Base-by-base conservation (phyloP, 2,113 vertebrate genomes). In the Sinocyclocheilus grahami region DNA sequence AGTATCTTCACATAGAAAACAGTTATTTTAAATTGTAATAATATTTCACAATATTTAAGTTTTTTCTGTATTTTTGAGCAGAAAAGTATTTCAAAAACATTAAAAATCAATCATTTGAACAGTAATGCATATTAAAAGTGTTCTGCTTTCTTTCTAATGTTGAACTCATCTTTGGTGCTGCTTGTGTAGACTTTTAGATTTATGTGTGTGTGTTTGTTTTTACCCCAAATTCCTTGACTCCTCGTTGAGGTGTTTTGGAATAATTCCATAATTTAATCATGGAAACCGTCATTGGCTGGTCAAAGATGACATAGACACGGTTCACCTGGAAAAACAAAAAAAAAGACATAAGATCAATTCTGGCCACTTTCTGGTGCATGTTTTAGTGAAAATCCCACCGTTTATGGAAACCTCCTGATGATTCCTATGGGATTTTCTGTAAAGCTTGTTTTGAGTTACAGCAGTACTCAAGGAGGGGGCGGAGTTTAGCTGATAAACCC, bases 241-340 rank as follows among this genome's bases (percentile, higher is more conserved):
- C 98, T 87, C 98, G 95, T 16, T 95, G 96, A 55, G 97, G 95
- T 0, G 97, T 99, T 93, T 99, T 99, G 9, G 97, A 96, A 65
- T 99, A 99, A 91, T 99, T 99, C 98, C 97, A 99, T 86, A 99
- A 90, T 91, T 99, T 99, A 91, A 99, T 98, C 97, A 99, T 98
- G 69, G 98, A 99, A 87, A 99, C 96, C 0, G 96, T 97, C 60
- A 96, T 95, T 4, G 98, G 98, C 90, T 96, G 94, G 92, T 99
- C 98, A 85, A 99, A 99, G 91, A 99, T 97, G 83, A 99, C 95
- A 89, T 99, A 99, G 0, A 99, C 96, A 8, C 96, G 96, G 90
- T 99, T 99, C 89, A 99, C 97, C 97, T 99, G 88, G 65, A 39
- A 22, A 22, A 20, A 42, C 1, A 42, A 8, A 46, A 1, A 37